Base-by-base conservation (phyloP, 1,140 invertebrate species). In the Hyles euphorbiae region DNA sequence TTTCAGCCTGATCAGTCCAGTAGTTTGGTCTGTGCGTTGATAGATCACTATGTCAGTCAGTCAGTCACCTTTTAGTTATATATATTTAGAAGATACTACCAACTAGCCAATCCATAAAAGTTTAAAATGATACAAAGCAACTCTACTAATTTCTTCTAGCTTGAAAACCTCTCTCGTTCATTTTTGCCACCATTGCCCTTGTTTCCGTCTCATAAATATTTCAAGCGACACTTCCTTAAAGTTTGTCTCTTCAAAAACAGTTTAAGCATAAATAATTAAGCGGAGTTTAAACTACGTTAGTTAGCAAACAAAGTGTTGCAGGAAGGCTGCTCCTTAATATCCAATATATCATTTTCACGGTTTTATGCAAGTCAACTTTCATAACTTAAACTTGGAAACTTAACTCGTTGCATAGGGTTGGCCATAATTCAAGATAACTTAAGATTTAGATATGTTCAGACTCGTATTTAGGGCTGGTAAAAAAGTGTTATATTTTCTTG, bases 381-480 rank as follows among this genome's bases (percentile, higher is more conserved):
- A 60, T 57, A 64, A 63, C 48, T 68, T 60, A 58, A 60, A 59
- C 48, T 47, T 33, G 34, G 51, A n/a, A 68, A 68, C 67, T 68
- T 62, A 52, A 58, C 54, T 47, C 57, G 63, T 56, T 68, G 67
- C 67, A 68, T 65, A 60, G 55, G 57, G 63, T 58, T 55, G 60
- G 57, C 55, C 60, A 58, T 68, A 65, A 65, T 63, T 68, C 60
- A 68, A 62, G 60, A 65, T 65, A 65, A 68, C 63, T 68, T 68
- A 58, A 68, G 67, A 68, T 68, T 68, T 65, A 68, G 60, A 61
- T 68, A 58, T 44, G 12, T 5, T 5, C 53, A 54, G 53, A 44
- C 5, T 3, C 12, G 53, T 3, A 54, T 54, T 54, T 2, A 32
- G 53, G 11, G 36, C 6, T 32, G 8, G 1, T 40, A 40, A 40